Percentiles rank a stretch among this genome's conserved stretches.
phyloP scores from a whole-genome alignment of 2,797 vertebrate genomes.

The Botia almorhae region DNA sequence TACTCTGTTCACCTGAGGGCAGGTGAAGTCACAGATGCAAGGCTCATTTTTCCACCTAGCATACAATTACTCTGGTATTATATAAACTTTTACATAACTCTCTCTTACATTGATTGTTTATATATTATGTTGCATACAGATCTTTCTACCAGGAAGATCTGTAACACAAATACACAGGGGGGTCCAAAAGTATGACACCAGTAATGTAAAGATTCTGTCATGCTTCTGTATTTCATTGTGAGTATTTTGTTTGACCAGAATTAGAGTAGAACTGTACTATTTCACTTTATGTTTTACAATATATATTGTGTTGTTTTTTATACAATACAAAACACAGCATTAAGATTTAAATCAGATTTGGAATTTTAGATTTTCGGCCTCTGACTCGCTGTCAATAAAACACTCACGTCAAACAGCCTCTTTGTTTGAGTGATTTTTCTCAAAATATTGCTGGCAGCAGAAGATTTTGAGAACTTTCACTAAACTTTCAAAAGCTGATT shows the following conservation, averaged over 20 bases:
- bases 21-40: constrained; percentile 44
- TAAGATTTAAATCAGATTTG: no score
- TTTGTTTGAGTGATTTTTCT: neutral
- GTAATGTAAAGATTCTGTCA: no score
- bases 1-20: constrained; percentile 42
- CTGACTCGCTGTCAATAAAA: no score
- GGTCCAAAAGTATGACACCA: no score
- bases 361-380: no score
- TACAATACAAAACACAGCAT: no score
- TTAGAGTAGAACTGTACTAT: no score
- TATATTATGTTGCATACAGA: neutral
- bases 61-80: constrained; percentile 3
- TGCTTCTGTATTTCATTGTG: no score
- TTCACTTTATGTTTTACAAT: no score
- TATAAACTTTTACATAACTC: constrained; percentile 15
- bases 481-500: constrained; percentile 59
- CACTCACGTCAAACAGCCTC: neutral
- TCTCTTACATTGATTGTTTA: neutral
- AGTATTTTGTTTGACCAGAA: no score
- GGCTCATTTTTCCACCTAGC: constrained; percentile 1
- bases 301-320: no score
- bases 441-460: constrained; percentile 7
- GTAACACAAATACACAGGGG: no score
- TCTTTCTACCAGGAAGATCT: neutral
- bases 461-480: constrained; percentile 36